Evolutionary conservation across 2,888 invertebrate genomes (phyloP), one percentile per base, ranked within the genome.

Genomic region (Acanthosoma haemorrhoidale): DNA sequence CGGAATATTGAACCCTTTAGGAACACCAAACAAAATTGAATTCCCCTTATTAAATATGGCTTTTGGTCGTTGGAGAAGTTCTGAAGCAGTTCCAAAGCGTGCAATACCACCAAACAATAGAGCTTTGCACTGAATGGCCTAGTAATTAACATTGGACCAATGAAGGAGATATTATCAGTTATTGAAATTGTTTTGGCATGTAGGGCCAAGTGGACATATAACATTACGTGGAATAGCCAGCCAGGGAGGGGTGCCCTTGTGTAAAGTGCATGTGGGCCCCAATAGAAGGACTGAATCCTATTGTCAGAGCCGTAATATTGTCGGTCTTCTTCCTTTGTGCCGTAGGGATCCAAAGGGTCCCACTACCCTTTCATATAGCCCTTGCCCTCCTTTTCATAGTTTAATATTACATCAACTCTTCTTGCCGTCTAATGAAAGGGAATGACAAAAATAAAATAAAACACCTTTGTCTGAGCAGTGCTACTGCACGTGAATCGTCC

Each of bases 281-380:
- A 41, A 41, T 64, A 64, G 64, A 64, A 41, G 64, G 29, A 16
- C 38, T 64, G 25, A 41, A 64, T 64, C 41, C 64, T 64, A 64
- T 64, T 64, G 64, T 64, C 15, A 31, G 64, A 64, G 25, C n/a
- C 39, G 64, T 64, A 64, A 64, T 64, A 64, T 64, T 64, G 64
- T 64, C 64, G 64, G 41, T 61, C 61, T 61, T 38, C 41, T 39
- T 41, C 64, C 41, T 64, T 64, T 64, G 64, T 64, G 61, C 11
- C 6, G 15, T 3, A 18, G 3, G n/a, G 9, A 39, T 31, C 39
- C 39, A 64, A 64, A 64, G 64, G 36, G 39, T 39, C n/a, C n/a
- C n/a, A n/a, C n/a, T n/a, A n/a, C 18, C 21, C 64, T 64, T 41
- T 64, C 64, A 29, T 41, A 41, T 59, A 59, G 32, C 59, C 34